These are phyloP conservation scores for Drosophila aff. DNA, from an alignment of 1,140 invertebrate species.

Conservation along the genomic window DNA sequence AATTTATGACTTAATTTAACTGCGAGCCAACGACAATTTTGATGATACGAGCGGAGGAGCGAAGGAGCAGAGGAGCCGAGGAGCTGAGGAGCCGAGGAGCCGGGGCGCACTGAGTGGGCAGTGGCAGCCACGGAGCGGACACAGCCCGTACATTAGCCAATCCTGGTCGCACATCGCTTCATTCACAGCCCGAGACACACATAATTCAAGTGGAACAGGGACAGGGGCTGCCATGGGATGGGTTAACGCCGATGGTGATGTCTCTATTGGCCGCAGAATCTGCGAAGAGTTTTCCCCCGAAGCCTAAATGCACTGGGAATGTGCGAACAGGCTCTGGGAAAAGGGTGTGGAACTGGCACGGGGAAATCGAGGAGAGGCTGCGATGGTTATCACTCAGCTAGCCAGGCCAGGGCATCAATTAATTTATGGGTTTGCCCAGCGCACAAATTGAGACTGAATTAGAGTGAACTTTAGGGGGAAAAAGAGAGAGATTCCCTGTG, in stretches of 20 bases:
- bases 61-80: background rate
- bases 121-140: constrained; percentile 65
- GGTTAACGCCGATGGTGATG: constrained; percentile 67
- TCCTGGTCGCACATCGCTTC: constrained; percentile 80
- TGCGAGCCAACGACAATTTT: constrained; percentile 83
- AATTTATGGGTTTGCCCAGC: constrained; percentile 79
- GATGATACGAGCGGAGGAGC: constrained; percentile 57
- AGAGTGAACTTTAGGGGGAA: constrained; percentile 32
- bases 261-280: constrained; percentile 76
- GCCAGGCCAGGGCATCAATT: constrained; percentile 55
- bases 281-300: constrained; percentile 52
- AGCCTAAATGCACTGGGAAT: constrained; percentile 25
- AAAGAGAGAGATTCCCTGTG: background rate
- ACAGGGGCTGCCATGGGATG: constrained; percentile 23
- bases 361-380: background rate
- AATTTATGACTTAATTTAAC: constrained; percentile 85
- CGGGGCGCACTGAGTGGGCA: constrained; percentile 66
- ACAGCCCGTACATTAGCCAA: constrained; percentile 75
- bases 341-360: constrained; percentile 5
- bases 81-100: background rate
- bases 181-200: constrained; percentile 75
- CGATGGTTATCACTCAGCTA: constrained; percentile 65
- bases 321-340: constrained; percentile 26
- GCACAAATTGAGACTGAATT: constrained; percentile 82
- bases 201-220: constrained; percentile 64